Evolutionary conservation across 2,113 vertebrate species (phyloP), one percentile per base, ranked within the genome.

Genomic region (Rhegmatorhina hoffmannsi): DNA sequence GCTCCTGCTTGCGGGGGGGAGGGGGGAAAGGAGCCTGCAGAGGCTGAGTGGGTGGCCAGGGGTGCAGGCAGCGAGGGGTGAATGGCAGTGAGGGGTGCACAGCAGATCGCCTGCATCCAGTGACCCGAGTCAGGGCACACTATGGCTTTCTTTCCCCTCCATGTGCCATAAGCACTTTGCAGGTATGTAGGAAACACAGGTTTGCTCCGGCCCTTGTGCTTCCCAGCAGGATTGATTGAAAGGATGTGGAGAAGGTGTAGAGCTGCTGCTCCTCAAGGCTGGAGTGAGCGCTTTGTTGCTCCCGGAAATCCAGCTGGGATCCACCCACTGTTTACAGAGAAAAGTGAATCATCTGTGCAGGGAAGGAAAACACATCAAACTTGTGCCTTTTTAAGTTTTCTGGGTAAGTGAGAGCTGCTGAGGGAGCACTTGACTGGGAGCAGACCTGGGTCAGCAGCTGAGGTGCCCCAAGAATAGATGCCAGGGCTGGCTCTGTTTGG

Each of bases 261-360:
- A 77, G 79, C 34, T 6, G 2, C 3, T 1, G 36, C n/a, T 80
- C 46, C 63, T 47, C 16, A 26, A 29, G 47, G 53, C 25, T 1
- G 75, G 82, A 96, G 83, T 49, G 1, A 4, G 24, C 1, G 49
- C n/a, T 0, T 4, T 6, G 58, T 4, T 0, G 1, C 49, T 94
- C 79, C 83, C 59, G 94, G 92, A 97, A 95, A 97, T 93, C 83
- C 94, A 90, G 20, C 64, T 6, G 73, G 89, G 86, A 92, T 63
- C 94, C 95, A 95, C 95, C 94, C 90, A 89, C 86, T 84, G 80
- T 78, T 95, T 95, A 89, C 56, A 23, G 43, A 78, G 84, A 63
- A 62, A 74, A 86, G 60, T 97, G 96, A 97, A 95, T 97, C 96
- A 95, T 93, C 80, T 16, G 4, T 78, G 64, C 18, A 25, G 80